Percentiles rank a stretch among this genome's conserved stretches.
Conservation (phyloP, 23 tunicate species). For the Pegea sp. region DNA sequence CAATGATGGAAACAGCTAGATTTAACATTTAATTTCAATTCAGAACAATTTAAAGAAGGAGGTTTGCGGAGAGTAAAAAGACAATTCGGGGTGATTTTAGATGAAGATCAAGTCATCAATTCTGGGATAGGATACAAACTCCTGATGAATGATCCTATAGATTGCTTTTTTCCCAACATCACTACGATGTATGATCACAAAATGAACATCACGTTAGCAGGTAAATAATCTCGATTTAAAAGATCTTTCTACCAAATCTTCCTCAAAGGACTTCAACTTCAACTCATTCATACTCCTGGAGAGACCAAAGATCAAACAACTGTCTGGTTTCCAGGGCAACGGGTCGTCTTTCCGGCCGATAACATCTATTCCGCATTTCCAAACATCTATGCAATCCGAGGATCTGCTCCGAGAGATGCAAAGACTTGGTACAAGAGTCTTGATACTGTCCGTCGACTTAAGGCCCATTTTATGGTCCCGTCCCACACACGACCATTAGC, state of each 20-base stretch:
- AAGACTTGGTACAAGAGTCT: conserved; percentile 41
- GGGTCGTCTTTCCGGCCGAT: conserved; percentile 53
- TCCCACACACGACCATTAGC: conserved; percentile 38
- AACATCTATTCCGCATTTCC: conserved; percentile 73
- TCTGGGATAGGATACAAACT: conserved; percentile 30
- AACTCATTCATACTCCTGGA: conserved; percentile 74
- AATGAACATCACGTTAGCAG: conserved; percentile 15
- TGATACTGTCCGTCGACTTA: conserved; percentile 20
- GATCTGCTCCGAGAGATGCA: conserved; percentile 25
- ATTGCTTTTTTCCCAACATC: conserved; percentile 1
- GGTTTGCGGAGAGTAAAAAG: conserved; percentile 16
- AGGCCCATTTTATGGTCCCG: conserved; percentile 30
- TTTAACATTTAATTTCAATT: too few species aligned
- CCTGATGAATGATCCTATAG: not conserved
- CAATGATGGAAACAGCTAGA: too few species aligned
- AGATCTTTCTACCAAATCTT: too few species aligned
- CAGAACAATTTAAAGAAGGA: too few species aligned
- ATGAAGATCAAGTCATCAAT: conserved; percentile 13
- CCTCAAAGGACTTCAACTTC: conserved; percentile 21
- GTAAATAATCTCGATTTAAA: too few species aligned
- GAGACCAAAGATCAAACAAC: conserved; percentile 75
- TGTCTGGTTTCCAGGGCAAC: conserved; percentile 45
- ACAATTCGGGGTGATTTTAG: conserved; percentile 36
- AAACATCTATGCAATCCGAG: conserved; percentile 72
- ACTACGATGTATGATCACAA: conserved; percentile 15